Evolutionary conservation across 2,888 invertebrate species (phyloP), one percentile per base, ranked within the genome.

Genomic region (Cancer borealis): DNA sequence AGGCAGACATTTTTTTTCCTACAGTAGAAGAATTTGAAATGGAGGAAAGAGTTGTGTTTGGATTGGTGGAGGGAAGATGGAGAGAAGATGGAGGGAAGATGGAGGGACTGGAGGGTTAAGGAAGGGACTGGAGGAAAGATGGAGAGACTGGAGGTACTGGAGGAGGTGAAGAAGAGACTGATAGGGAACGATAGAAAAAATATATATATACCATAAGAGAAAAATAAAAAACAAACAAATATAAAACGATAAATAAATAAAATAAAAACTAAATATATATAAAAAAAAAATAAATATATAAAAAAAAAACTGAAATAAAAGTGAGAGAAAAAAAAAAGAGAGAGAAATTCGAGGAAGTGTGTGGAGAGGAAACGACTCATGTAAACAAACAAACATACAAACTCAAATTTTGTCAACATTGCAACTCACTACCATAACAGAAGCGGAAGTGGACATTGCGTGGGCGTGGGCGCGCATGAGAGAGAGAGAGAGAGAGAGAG

Each of bases 41-140:
- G 79, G 79, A 79, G 79, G 79, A 79, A 79, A 79, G 79, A 54
- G 54, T 54, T 54, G 54, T 79, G 30, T 79, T 26, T 79, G 79
- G 79, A 79, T 79, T 79, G 30, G 79, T 30, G 79, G 12, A 30
- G 30, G n/a, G 73, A n/a, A n/a, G 73, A 26, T n/a, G 73, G 73
- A 73, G 12, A 17, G 66, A 66, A 66, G 66, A 66, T 14, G 66
- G 17, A 66, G 66, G 66, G 66, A 12, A n/a, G 66, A 17, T 14
- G 54, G 54, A 17, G 54, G 54, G 54, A 54, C 17, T 54, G 54
- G 54, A 54, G 54, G 54, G 54, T 14, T 54, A 17, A 54, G 10
- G 10, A 17, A 54, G 54, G 54, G 54, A 10, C 17, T 79, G 30
- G n/a, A 79, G 6, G 30, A 26, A 26, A 26, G 79, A 79, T 79